Conservation (phyloP, 2,888 invertebrate genomes). For the Pecten maximus region DNA sequence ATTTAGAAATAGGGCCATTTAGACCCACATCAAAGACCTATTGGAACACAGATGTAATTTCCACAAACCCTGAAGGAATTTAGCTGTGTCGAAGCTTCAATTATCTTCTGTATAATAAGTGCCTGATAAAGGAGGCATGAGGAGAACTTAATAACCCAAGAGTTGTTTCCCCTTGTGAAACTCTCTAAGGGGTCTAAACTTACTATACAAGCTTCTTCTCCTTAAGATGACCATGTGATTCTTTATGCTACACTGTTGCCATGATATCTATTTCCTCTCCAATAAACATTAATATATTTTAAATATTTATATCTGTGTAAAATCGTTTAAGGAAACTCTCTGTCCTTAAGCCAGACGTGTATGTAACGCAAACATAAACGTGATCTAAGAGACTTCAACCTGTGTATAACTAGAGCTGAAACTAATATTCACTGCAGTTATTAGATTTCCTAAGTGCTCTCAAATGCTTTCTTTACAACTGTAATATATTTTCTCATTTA, state of each 20-base stretch:
- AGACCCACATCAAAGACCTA: slow-evolving; percentile 4
- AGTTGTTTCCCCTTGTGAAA: not conserved
- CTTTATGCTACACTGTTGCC: not conserved
- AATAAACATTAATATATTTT: not conserved
- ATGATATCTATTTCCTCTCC: not conserved
- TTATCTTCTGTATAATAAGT: not conserved
- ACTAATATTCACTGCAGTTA: not conserved
- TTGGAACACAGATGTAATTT: not conserved
- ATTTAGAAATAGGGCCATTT: not conserved
- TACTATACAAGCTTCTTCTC: not conserved
- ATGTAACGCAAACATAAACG: not conserved
- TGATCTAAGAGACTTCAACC: not conserved
- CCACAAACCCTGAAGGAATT: not conserved
- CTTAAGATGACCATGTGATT: not conserved
- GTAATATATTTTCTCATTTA: not conserved
- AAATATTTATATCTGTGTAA: not conserved
- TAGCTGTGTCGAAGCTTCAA: not conserved
- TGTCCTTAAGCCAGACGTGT: not conserved
- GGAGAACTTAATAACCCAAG: not conserved
- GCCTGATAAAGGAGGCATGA: not conserved
- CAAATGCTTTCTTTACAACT: not conserved
- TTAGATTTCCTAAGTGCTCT: not conserved
- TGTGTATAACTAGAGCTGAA: not conserved
- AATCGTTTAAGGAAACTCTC: not conserved
- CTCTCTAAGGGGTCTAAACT: not conserved